Conservation (phyloP, 2,797 vertebrate genomes). For the Atherinosoma microstoma region DNA sequence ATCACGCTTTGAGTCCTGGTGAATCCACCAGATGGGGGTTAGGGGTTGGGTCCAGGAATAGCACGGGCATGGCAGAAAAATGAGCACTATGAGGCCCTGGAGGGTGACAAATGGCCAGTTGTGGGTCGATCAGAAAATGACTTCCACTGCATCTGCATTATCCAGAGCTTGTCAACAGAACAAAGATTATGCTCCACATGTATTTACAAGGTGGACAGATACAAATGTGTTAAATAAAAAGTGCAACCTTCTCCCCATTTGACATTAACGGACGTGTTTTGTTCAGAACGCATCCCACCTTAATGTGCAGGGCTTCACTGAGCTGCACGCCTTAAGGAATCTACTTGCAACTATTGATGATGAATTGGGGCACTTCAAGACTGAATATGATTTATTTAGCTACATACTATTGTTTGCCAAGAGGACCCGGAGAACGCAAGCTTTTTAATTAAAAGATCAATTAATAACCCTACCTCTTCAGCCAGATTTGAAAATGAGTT, state of each 20-base stretch:
- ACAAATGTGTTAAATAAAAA: constrained; percentile 38
- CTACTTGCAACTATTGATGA: constrained; percentile 70
- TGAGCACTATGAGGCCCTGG: constrained; percentile 58
- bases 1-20: constrained; percentile 76
- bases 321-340: constrained; percentile 40
- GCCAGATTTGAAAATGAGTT: constrained; percentile 83
- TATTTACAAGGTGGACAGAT: constrained; percentile 25
- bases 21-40: constrained; percentile 79
- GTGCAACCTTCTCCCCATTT: constrained; percentile 47
- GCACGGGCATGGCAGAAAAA: constrained; percentile 73
- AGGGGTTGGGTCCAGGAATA: constrained; percentile 78
- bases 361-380: constrained; percentile 74
- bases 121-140: constrained; percentile 60
- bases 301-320: constrained; percentile 30
- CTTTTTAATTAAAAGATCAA: constrained; percentile 85
- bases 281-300: constrained; percentile 46
- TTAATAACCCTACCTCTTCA: constrained; percentile 85
- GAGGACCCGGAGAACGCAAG: constrained; percentile 62
- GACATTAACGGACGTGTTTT: constrained; percentile 55
- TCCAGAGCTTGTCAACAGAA: constrained; percentile 51
- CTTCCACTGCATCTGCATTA: constrained; percentile 58
- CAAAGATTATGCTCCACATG: constrained; percentile 47
- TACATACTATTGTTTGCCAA: constrained; percentile 73
- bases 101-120: constrained; percentile 75
- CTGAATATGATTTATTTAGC: constrained; percentile 79